Evolutionary conservation across 1,140 invertebrate species (phyloP).

Genomic region (Brachionus manjavacas): DNA sequence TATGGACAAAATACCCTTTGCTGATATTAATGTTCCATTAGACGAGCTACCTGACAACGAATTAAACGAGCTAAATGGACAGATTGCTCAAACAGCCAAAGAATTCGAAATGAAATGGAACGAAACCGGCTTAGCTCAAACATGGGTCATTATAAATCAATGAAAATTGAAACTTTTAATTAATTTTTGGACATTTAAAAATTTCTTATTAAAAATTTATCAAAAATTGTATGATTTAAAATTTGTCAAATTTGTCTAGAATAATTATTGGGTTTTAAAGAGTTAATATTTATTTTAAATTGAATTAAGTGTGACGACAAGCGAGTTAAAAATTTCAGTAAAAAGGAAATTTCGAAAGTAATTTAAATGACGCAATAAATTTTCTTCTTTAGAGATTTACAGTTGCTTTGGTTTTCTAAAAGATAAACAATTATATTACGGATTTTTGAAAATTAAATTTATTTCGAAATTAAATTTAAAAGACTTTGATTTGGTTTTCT

Average conservation of each 20-base stretch:
- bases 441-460: no score
- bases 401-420: no score
- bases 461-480: no score
- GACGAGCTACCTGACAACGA: conserved; percentile 36
- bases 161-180: neutral
- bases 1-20: conserved; percentile 25
- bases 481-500: no score
- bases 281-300: no score
- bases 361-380: no score
- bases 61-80: conserved; percentile 32
- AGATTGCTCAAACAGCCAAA: conserved; percentile 25
- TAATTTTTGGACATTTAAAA: neutral
- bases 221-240: neutral
- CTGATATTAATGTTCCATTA: conserved; percentile 23
- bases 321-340: no score
- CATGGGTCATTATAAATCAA: conserved; percentile 39
- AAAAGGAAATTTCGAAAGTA: no score
- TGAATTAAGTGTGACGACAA: no score
- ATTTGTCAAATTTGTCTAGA: neutral
- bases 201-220: neutral
- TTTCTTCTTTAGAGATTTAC: no score
- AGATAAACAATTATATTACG: no score
- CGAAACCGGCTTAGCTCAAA: conserved; percentile 36
- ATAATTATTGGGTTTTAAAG: no score
- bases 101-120: conserved; percentile 42